Percentiles rank a stretch among this genome's conserved stretches.
These are phyloP conservation scores for Clusia tigrina DNA, from an alignment of 2,888 invertebrate species.

Conservation along the genomic window DNA sequence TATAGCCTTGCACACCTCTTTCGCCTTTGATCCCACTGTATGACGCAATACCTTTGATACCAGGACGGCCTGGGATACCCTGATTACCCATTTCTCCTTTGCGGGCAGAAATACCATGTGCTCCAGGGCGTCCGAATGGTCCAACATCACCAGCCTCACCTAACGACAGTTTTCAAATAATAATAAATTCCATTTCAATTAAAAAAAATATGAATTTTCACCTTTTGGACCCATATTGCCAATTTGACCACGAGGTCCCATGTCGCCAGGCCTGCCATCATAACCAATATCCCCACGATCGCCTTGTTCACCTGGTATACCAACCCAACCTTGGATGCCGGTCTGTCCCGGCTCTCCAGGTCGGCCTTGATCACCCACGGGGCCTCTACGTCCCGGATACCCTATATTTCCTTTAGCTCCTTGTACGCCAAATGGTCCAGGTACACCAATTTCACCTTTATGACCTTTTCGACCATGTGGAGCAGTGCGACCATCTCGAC, in stretches of 20 bases:
- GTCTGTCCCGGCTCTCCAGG: conserved; percentile 45
- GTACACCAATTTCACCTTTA: conserved; percentile 64
- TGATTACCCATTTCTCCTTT: conserved; percentile 56
- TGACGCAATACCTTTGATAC: conserved; percentile 69
- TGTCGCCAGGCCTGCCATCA: conserved; percentile 61
- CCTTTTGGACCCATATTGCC: conserved; percentile 59
- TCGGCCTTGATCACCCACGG: conserved; percentile 62
- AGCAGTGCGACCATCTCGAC: conserved; percentile 63
- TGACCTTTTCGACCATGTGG: conserved; percentile 62
- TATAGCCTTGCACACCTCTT: conserved; percentile 65
- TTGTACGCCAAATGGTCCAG: conserved; percentile 48
- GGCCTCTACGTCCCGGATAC: conserved; percentile 64
- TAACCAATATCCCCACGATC: conserved; percentile 69
- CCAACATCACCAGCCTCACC: conserved; percentile 54
- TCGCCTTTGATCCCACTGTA: conserved; percentile 73
- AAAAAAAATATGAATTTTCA: conserved; percentile 23
- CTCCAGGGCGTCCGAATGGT: conserved; percentile 50
- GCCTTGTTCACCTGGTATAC: conserved; percentile 62
- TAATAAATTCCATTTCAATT: neutral
- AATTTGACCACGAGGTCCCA: conserved; percentile 62
- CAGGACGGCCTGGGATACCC: conserved; percentile 48
- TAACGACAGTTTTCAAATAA: conserved; percentile 19
- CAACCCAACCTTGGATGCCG: conserved; percentile 50
- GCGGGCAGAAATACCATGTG: conserved; percentile 44
- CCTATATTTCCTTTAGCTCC: conserved; percentile 66